These are phyloP conservation scores for Lanistes nyassanus DNA, from an alignment of 1,140 invertebrate species.

Conservation along the genomic window DNA sequence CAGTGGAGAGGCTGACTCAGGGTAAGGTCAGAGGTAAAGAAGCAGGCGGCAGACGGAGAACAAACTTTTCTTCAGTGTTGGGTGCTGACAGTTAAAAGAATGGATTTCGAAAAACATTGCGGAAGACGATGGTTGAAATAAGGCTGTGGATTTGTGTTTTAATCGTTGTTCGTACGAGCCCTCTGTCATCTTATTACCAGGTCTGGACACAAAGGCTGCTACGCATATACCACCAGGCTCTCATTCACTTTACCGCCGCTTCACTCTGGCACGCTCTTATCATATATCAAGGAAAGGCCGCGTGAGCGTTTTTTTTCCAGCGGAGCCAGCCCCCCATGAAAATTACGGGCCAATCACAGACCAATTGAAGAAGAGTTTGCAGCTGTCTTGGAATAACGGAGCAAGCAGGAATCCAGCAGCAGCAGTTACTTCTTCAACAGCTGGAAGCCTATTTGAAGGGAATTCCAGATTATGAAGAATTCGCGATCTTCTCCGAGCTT, in stretches of 20 bases:
- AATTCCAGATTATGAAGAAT: no score
- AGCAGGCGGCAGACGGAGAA: no score
- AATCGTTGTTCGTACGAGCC: background rate
- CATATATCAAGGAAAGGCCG: background rate
- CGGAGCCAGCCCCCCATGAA: conserved; percentile 6
- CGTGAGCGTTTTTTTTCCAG: background rate
- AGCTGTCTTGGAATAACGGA: conserved; percentile 9
- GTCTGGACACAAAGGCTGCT: background rate
- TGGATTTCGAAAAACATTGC: background rate
- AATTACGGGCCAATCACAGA: conserved; percentile 5
- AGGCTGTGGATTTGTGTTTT: background rate
- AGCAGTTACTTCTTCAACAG: background rate
- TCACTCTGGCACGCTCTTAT: background rate
- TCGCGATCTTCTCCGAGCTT: no score
- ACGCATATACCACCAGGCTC: background rate
- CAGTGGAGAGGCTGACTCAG: no score
- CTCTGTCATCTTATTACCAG: background rate
- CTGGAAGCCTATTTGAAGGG: background rate
- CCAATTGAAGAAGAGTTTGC: conserved; percentile 14
- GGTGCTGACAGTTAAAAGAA: background rate
- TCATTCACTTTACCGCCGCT: background rate
- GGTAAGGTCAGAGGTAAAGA: no score
- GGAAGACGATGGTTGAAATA: background rate
- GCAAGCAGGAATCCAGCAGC: background rate
- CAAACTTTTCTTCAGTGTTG: background rate